Percentiles rank a stretch among this genome's conserved stretches.
Conservation (phyloP, 2,797 vertebrate species). For the Siniperca obscura region DNA sequence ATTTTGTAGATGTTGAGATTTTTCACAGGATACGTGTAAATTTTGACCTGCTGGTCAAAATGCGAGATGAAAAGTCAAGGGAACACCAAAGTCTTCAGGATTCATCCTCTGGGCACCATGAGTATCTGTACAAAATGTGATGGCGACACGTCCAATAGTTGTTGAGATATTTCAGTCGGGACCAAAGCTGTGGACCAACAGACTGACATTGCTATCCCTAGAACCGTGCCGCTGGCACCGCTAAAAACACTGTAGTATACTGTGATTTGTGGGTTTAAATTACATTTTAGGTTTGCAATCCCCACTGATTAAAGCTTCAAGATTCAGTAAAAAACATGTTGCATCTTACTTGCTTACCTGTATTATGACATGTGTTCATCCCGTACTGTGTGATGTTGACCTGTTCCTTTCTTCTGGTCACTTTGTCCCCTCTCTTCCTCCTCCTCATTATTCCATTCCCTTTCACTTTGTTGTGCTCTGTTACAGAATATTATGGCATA, state of each 20-base stretch:
- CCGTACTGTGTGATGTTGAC: background rate
- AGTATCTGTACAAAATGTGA: background rate
- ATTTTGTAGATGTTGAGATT: no score
- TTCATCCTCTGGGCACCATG: background rate
- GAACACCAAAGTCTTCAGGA: background rate
- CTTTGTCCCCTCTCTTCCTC: background rate
- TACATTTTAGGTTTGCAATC: background rate
- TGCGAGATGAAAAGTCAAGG: background rate
- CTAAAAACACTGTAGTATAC: background rate
- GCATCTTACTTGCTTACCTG: background rate
- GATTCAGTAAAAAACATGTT: background rate
- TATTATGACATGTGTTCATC: background rate
- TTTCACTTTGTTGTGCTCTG: background rate
- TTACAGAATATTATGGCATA: slow-evolving; percentile 1
- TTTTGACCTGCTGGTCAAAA: background rate
- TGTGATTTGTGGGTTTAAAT: background rate
- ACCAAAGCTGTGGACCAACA: background rate
- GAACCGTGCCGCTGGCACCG: no score
- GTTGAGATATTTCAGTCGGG: background rate
- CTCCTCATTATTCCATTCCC: background rate
- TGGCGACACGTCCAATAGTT: background rate
- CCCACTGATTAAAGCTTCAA: background rate
- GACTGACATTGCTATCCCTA: background rate
- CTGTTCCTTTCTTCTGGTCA: slow-evolving; percentile 19
- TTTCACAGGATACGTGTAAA: no score